Conservation (phyloP, 2,113 vertebrate species). For the Lycaon pictus region DNA sequence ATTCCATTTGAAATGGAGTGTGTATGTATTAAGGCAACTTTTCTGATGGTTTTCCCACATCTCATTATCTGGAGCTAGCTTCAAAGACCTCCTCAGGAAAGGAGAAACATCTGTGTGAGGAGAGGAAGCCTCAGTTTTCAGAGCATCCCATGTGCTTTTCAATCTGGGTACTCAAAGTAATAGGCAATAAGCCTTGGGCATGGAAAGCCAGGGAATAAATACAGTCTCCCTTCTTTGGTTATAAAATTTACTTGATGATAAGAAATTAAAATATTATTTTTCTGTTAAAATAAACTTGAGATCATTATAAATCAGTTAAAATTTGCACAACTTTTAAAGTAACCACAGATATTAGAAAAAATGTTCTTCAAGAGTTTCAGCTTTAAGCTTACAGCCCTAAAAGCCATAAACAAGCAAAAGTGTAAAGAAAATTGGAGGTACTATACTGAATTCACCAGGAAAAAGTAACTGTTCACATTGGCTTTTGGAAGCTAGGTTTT, state of each 20-base stretch:
- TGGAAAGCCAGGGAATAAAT: not conserved
- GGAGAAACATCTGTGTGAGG: not conserved
- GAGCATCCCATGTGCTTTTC: too few relatives aligned
- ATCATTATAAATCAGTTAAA: not conserved
- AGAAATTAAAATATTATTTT: not conserved
- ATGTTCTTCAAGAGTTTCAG: not conserved
- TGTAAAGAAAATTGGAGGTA: not conserved
- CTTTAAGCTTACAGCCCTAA: not conserved
- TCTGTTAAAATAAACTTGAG: not conserved
- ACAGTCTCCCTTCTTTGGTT: not conserved
- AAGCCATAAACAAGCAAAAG: not conserved
- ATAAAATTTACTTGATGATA: not conserved
- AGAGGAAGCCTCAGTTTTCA: not conserved
- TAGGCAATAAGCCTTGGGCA: not conserved
- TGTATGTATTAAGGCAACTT: not conserved
- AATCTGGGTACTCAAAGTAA: not conserved
- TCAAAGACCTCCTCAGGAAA: not conserved
- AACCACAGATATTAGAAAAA: not conserved
- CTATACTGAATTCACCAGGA: not conserved
- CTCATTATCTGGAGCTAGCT: not conserved
- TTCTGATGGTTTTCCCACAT: not conserved
- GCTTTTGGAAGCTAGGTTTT: not conserved
- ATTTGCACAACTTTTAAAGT: not conserved
- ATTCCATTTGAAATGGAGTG: not conserved
- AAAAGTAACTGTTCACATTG: not conserved